Conservation (phyloP, 2,888 invertebrate genomes). For the Drosophila paucipuncta region DNA sequence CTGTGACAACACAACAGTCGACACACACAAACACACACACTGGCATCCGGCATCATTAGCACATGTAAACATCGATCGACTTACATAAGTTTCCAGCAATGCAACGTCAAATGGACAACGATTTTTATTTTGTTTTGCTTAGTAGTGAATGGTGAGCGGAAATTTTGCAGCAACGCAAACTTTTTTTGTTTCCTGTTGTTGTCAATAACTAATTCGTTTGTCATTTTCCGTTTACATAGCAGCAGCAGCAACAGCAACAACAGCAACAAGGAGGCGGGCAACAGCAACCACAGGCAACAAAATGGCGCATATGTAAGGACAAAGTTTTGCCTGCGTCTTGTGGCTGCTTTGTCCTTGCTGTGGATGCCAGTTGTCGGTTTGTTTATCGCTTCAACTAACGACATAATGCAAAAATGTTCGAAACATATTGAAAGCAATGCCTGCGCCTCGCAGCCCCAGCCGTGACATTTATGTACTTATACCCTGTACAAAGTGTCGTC, state of each 20-base stretch:
- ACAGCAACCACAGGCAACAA: slow-evolving; percentile 55
- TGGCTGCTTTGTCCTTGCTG: slow-evolving; percentile 57
- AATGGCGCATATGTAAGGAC: slow-evolving; percentile 73
- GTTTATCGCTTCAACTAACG: slow-evolving; percentile 70
- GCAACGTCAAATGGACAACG: slow-evolving; percentile 50
- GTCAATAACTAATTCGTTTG: slow-evolving; percentile 81
- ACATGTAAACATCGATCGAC: slow-evolving; percentile 37
- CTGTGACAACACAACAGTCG: slow-evolving; percentile 36
- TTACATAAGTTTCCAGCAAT: slow-evolving; percentile 14
- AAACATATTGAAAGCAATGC: slow-evolving; percentile 69
- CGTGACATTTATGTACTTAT: not conserved
- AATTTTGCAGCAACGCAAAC: slow-evolving; percentile 70
- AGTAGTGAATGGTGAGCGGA: slow-evolving; percentile 62
- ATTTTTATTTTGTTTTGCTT: slow-evolving; percentile 33
- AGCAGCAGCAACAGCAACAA: slow-evolving; percentile 16
- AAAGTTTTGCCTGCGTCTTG: slow-evolving; percentile 69
- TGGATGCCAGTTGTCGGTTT: slow-evolving; percentile 58
- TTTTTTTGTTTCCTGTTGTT: slow-evolving; percentile 77
- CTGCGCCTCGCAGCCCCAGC: slow-evolving; percentile 3
- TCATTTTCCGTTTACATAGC: slow-evolving; percentile 80
- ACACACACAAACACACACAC: slow-evolving; percentile 7
- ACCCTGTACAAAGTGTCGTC: not conserved
- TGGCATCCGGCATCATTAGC: slow-evolving; percentile 60
- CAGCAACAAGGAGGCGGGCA: slow-evolving; percentile 21
- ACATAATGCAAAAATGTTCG: slow-evolving; percentile 74